Evolutionary conservation across 2,113 vertebrate species (phyloP), one percentile per base, ranked within the genome.

Genomic region (Ciconia maguari): DNA sequence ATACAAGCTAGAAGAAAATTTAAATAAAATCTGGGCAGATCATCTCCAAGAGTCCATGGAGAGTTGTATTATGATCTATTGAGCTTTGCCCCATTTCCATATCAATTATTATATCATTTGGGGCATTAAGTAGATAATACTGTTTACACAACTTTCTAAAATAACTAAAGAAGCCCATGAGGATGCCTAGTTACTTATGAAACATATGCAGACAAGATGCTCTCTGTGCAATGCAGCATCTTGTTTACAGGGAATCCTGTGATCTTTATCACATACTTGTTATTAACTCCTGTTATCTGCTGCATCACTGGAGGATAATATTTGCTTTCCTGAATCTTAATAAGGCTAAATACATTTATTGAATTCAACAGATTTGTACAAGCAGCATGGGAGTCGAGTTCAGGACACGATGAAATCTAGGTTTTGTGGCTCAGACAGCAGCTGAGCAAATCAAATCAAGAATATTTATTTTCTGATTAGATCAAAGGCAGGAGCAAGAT

Each of bases 191-290:
- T 95, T 96, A 89, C 80, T 97, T 96, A 95, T 77, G 92, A 97
- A 97, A 96, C 93, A 97, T 96, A 95, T 96, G 96, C 96, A 96
- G 95, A 95, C 87, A 94, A 97, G 95, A 97, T 95, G 94, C 66
- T 95, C 85, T 95, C 95, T 91, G 89, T 83, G 91, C 96, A 95
- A 77, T 64, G 94, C 92, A 91, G 89, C 96, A 93, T 96, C 95
- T 96, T 97, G 97, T 97, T 97, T 97, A 97, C 96, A 97, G 95
- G 91, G 96, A 96, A 97, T 96, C 94, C 95, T 97, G 96, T 96
- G 95, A 96, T 97, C 96, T 97, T 96, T 94, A 96, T 95, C 93
- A 94, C 92, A 87, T 51, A 94, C 88, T 96, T 92, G 72, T 95
- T 95, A 96, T 96, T 97, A 96, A 96, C 91, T 94, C 81, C 83